A percentile compares a stretch with the other conserved stretches of the same genome.
Conservation (phyloP, 2,888 invertebrate species). For the Dioctria linearis region DNA sequence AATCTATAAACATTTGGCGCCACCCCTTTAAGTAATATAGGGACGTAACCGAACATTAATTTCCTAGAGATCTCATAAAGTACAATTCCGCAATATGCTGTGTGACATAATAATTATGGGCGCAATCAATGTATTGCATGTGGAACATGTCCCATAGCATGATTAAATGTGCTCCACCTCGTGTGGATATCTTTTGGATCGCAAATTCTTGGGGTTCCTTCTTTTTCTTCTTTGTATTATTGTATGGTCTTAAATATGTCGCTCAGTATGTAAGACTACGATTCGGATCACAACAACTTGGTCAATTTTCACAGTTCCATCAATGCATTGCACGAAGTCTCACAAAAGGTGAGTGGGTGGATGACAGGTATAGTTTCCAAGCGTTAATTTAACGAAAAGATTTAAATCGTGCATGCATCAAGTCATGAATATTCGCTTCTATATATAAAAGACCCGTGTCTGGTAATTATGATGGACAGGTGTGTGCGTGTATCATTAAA, state of each 20-base stretch:
- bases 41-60: neutral
- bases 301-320: neutral
- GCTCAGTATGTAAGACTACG: neutral
- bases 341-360: conserved; percentile 15
- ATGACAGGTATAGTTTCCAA: neutral
- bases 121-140: neutral
- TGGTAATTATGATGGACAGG: conserved; percentile 15
- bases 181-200: conserved; percentile 1
- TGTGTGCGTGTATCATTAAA: neutral
- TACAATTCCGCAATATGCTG: neutral
- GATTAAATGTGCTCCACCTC: conserved; percentile 5
- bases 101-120: conserved; percentile 17
- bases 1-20: neutral
- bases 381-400: conserved; percentile 31
- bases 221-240: conserved; percentile 9
- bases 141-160: neutral
- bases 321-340: neutral
- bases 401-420: conserved; percentile 17
- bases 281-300: conserved; percentile 1
- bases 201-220: neutral
- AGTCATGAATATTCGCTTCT: neutral
- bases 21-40: conserved; percentile 2
- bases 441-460: neutral
- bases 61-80: conserved; percentile 3
- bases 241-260: neutral